Conservation (phyloP, 2,113 vertebrate genomes). For the Centropus bengalensis region DNA sequence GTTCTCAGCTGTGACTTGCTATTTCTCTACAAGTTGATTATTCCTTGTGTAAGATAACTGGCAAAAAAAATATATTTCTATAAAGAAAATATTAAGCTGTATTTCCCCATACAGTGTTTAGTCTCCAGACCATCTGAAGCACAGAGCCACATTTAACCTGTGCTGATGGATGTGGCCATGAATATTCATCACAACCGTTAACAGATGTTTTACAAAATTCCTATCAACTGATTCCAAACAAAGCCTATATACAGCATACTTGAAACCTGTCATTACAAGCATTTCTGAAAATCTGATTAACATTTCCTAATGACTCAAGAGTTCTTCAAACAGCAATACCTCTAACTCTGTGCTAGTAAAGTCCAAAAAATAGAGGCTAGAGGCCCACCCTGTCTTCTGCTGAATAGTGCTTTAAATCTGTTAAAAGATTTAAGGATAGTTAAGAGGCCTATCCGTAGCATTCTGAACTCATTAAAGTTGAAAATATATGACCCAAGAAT, state of each 20-base stretch:
- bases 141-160: background rate
- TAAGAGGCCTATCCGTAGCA: background rate
- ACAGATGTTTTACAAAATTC: conserved; percentile 37
- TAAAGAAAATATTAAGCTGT: background rate
- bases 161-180: background rate
- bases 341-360: background rate
- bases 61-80: background rate
- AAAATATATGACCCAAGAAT: background rate
- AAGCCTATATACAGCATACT: background rate
- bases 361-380: background rate
- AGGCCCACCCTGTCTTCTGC: background rate
- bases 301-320: conserved; percentile 3
- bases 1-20: background rate
- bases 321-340: background rate
- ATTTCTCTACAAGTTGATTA: background rate
- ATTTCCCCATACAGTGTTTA: background rate
- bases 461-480: background rate
- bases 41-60: fast-evolving
- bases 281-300: conserved; percentile 48
- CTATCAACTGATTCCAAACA: background rate
- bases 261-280: background rate
- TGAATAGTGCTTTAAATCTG: background rate
- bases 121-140: background rate
- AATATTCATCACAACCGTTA: conserved; percentile 55
- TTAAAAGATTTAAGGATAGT: background rate